A percentile compares a stretch with the other conserved stretches of the same genome.
These are phyloP conservation scores for Sesia apiformis DNA, from an alignment of 2,888 invertebrate genomes.

Conservation along the genomic window DNA sequence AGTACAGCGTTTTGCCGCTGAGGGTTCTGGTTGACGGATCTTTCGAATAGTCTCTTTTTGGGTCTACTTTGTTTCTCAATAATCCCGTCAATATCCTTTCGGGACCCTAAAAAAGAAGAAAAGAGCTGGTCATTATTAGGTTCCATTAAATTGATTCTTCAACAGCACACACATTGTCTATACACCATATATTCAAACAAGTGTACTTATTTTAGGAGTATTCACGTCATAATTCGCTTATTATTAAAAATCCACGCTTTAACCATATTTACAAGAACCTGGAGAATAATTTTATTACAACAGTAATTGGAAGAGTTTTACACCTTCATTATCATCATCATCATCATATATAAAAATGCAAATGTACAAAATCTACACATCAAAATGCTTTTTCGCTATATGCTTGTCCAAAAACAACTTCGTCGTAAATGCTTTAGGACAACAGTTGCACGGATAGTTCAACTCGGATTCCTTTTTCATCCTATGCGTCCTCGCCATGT, in stretches of 20 bases:
- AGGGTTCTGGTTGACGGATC: slow-evolving; percentile 64
- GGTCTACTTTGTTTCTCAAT: slow-evolving; percentile 53
- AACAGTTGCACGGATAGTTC: slow-evolving; percentile 63
- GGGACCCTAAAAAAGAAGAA: slow-evolving; percentile 66
- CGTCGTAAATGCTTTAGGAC: slow-evolving; percentile 68
- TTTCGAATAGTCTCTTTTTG: slow-evolving; percentile 66
- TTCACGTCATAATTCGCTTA: too few relatives aligned
- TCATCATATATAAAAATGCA: neutral
- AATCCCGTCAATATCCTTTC: slow-evolving; percentile 51
- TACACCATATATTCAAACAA: neutral
- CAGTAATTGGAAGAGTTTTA: too few relatives aligned
- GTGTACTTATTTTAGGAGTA: too few relatives aligned
- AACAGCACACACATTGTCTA: neutral
- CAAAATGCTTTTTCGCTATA: slow-evolving; percentile 69
- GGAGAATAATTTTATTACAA: too few relatives aligned
- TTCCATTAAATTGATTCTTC: slow-evolving; percentile 16
- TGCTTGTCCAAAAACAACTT: slow-evolving; percentile 72
- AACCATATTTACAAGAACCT: too few relatives aligned
- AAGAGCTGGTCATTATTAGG: slow-evolving; percentile 56
- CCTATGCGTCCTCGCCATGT: slow-evolving; percentile 59
- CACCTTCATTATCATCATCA: too few relatives aligned
- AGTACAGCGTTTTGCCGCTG: slow-evolving; percentile 64
- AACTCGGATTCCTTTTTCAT: slow-evolving; percentile 57
- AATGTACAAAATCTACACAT: slow-evolving; percentile 19
- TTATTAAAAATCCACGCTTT: too few relatives aligned